Evolutionary conservation across 2,797 vertebrate species (phyloP).

Genomic region (Rhinophrynus dorsalis): DNA sequence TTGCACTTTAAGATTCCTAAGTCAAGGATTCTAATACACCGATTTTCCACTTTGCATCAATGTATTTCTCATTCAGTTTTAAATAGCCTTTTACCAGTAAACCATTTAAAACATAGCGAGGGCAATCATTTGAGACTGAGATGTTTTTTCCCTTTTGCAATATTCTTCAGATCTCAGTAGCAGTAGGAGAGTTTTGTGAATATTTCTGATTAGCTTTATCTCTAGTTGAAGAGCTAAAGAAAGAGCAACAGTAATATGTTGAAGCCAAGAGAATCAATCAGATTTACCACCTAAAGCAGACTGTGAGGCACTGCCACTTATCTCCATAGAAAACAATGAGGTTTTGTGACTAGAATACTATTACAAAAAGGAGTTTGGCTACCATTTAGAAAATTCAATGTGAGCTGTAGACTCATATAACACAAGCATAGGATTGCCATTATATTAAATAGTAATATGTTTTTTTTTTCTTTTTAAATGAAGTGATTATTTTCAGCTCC

Average conservation of each 20-base stretch:
- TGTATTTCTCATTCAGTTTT: not conserved
- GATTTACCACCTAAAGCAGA: conserved; percentile 43
- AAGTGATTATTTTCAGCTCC: conserved; percentile 4
- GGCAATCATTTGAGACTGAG: conserved; percentile 1
- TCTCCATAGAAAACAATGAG: conserved; percentile 38
- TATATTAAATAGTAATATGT: conserved; percentile 50
- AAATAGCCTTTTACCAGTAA: not conserved
- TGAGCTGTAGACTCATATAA: conserved; percentile 49
- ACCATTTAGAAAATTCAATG: conserved; percentile 47
- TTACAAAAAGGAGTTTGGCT: conserved; percentile 9
- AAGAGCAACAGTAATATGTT: conserved; percentile 20
- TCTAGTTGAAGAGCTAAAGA: conserved; percentile 28
- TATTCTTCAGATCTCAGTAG: conserved; percentile 9
- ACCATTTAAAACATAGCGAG: not conserved
- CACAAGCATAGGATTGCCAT: conserved; percentile 52
- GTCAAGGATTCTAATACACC: not conserved
- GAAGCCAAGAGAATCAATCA: conserved; percentile 47
- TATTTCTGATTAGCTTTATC: conserved; percentile 36
- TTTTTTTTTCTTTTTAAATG: conserved; percentile 11
- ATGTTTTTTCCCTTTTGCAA: not conserved
- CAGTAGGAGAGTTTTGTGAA: conserved; percentile 26
- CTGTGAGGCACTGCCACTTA: conserved; percentile 25
- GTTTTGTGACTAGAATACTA: conserved; percentile 49
- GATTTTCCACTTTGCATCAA: not conserved
- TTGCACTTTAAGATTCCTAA: not conserved